Conservation (phyloP, 1,140 invertebrate genomes). For the Cotesia chilonis region DNA sequence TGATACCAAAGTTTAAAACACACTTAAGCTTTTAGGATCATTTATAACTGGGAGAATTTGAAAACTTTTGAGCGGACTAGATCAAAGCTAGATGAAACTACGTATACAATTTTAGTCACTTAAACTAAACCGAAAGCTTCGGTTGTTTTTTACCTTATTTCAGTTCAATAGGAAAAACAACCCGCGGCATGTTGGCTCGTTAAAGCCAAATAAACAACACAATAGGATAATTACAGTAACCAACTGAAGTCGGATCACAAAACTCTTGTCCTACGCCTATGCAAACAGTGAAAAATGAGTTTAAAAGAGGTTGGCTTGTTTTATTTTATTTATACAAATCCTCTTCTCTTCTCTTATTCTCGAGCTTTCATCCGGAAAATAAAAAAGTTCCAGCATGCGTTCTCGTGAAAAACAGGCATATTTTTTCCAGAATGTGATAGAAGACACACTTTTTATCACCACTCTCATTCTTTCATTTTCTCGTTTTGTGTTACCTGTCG, state of each 20-base stretch:
- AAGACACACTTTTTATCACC: constrained; percentile 1
- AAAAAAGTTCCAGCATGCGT: neutral
- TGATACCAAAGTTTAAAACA: neutral
- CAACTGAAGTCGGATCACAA: constrained; percentile 7
- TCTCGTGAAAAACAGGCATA: constrained; percentile 6
- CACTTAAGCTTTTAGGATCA: constrained; percentile 25
- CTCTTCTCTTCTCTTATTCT: neutral
- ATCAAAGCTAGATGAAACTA: constrained; percentile 24
- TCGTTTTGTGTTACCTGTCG: too few species aligned
- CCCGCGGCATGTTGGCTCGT: constrained; percentile 28
- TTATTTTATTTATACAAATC: neutral
- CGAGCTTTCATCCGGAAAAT: neutral
- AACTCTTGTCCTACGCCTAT: neutral
- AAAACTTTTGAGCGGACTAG: constrained; percentile 1
- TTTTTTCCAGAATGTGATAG: constrained; percentile 7
- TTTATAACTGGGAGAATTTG: neutral
- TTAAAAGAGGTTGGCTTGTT: neutral
- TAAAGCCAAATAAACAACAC: constrained; percentile 23
- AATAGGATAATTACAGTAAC: constrained; percentile 11
- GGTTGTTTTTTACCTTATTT: constrained; percentile 18
- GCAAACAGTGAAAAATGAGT: neutral
- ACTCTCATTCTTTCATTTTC: neutral
- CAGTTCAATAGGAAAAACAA: constrained; percentile 20
- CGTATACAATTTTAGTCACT: constrained; percentile 6
- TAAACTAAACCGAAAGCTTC: constrained; percentile 2